Conservation (phyloP, 2,888 invertebrate genomes). For the Acleris emargana region DNA sequence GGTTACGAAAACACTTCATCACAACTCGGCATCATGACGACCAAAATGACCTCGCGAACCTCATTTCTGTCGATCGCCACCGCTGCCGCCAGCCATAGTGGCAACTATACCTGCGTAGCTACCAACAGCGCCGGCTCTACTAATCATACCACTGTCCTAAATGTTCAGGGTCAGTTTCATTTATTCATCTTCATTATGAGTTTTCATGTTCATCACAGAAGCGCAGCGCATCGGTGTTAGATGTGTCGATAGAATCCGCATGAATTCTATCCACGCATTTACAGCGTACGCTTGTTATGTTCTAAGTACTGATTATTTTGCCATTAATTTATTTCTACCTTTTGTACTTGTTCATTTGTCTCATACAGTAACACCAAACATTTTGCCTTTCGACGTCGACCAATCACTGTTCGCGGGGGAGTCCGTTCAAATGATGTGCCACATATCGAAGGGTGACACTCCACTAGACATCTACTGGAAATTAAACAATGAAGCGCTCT, state of each 20-base stretch:
- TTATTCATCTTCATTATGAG: conserved; percentile 50
- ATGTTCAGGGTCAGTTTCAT: conserved; percentile 82
- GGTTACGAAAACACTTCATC: conserved; percentile 83
- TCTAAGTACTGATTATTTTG: conserved; percentile 42
- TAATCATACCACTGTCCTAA: conserved; percentile 86
- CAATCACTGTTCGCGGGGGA: conserved; percentile 86
- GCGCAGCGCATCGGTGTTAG: conserved; percentile 56
- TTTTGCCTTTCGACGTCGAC: conserved; percentile 86
- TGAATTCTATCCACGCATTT: conserved; percentile 65
- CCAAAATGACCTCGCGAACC: conserved; percentile 86
- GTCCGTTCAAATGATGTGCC: conserved; percentile 85
- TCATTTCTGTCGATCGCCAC: conserved; percentile 89
- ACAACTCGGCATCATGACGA: conserved; percentile 85
- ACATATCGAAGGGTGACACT: conserved; percentile 86
- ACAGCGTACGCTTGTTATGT: conserved; percentile 56
- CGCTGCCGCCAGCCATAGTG: conserved; percentile 87
- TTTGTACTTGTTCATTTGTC: conserved; percentile 45
- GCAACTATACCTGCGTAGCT: conserved; percentile 90
- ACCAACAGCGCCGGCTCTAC: conserved; percentile 88
- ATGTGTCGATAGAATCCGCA: conserved; percentile 68
- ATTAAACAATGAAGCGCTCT: conserved; percentile 79
- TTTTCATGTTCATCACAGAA: conserved; percentile 51
- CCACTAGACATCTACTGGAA: conserved; percentile 87
- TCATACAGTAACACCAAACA: conserved; percentile 81
- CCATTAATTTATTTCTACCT: conserved; percentile 47